Evolutionary conservation across 2,888 invertebrate genomes (phyloP).

Genomic region (Aspidapion aeneum): DNA sequence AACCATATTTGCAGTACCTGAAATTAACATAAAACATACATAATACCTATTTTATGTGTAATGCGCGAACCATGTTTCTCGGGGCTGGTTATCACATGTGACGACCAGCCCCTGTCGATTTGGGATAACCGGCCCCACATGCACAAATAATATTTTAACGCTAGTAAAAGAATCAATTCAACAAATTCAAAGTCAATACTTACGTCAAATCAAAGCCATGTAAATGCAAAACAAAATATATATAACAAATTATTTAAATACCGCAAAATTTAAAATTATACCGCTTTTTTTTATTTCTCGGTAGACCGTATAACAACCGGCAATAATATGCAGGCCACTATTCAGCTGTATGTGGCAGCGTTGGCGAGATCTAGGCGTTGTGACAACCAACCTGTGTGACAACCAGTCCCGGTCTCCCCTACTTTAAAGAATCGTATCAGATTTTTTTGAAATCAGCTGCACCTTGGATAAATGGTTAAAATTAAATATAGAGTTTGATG

Average conservation of each 20-base stretch:
- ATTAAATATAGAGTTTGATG: too few species aligned
- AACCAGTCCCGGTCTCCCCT: not conserved
- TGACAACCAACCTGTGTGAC: not conserved
- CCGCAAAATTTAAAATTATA: not conserved
- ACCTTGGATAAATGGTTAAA: too few species aligned
- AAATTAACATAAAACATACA: not conserved
- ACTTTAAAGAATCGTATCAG: too few species aligned
- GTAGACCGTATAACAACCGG: not conserved
- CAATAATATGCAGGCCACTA: too few species aligned
- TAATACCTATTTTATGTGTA: not conserved
- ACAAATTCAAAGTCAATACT: conserved; percentile 11
- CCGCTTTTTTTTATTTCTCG: too few species aligned
- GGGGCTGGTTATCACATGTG: too few species aligned
- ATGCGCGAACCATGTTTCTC: not conserved
- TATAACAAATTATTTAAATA: not conserved
- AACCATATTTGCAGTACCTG: conserved; percentile 1
- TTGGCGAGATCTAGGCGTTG: not conserved
- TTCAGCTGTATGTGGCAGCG: not conserved
- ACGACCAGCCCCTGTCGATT: too few species aligned
- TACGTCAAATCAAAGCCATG: conserved; percentile 10
- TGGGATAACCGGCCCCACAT: too few species aligned
- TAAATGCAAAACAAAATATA: conserved; percentile 8
- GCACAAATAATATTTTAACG: too few species aligned
- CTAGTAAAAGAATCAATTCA: conserved; percentile 7
- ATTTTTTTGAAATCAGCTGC: too few species aligned